These are phyloP conservation scores for Melanitta fusca DNA, from an alignment of 2,797 vertebrate genomes.

Conservation along the genomic window DNA sequence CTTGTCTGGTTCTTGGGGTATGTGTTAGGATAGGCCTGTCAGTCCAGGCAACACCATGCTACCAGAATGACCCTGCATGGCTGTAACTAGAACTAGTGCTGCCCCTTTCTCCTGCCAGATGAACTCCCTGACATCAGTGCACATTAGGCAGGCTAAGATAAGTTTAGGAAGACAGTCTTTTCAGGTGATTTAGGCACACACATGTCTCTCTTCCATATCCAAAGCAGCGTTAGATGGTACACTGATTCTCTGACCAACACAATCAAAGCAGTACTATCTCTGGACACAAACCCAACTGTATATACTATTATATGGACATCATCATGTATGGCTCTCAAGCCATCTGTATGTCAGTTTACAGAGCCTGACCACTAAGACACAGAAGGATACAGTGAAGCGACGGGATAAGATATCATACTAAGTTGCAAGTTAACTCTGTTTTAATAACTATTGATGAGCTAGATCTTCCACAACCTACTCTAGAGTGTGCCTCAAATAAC, in stretches of 20 bases:
- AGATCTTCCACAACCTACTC: background rate
- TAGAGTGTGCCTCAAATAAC: background rate
- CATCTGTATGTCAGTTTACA: background rate
- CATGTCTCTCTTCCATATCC: background rate
- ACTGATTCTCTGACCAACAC: background rate
- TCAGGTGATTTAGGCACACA: background rate
- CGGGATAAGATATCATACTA: background rate
- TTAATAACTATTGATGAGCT: background rate
- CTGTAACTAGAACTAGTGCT: background rate
- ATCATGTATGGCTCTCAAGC: background rate
- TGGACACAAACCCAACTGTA: background rate
- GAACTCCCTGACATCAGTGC: background rate
- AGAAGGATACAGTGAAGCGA: background rate
- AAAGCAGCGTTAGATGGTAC: background rate
- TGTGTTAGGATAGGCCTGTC: background rate
- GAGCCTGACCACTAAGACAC: background rate
- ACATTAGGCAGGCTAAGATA: background rate
- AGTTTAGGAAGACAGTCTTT: background rate
- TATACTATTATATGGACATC: background rate
- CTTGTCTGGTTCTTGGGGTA: background rate
- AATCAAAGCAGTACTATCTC: background rate
- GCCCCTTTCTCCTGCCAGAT: background rate
- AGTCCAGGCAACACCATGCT: background rate
- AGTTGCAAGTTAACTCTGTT: background rate
- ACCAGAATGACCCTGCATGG: fast-evolving